phyloP scores from a whole-genome alignment of 2,888 invertebrate genomes.

The Meloe dianella region DNA sequence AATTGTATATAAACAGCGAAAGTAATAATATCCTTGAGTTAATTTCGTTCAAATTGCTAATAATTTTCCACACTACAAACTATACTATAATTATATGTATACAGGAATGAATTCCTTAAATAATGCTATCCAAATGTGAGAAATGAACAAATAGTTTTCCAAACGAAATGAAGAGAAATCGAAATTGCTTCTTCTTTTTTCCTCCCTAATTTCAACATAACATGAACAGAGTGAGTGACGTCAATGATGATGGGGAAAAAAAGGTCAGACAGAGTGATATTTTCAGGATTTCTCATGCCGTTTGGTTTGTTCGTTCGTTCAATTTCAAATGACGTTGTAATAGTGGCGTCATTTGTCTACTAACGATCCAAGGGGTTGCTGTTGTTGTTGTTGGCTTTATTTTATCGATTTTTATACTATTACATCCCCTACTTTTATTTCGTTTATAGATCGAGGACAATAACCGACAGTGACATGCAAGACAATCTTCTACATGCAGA shows the following conservation, averaged over 20 bases:
- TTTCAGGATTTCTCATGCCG: neutral
- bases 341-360: conserved; percentile 5
- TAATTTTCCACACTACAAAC: neutral
- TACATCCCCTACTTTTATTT: neutral
- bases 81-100: neutral
- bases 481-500: neutral
- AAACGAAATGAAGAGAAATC: neutral
- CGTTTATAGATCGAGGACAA: neutral
- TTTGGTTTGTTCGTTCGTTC: neutral
- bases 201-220: too few species aligned
- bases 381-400: neutral
- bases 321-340: neutral
- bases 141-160: neutral
- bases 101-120: too few species aligned
- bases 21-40: neutral
- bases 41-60: neutral
- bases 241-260: neutral
- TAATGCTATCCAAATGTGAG: neutral
- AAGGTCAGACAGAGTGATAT: neutral
- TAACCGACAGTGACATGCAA: neutral
- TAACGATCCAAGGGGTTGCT: neutral
- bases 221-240: neutral
- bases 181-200: neutral
- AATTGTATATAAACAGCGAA: neutral
- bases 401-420: neutral